Evolutionary conservation across 2,113 vertebrate species (phyloP).

Genomic region (Spheniscus mendiculus): DNA sequence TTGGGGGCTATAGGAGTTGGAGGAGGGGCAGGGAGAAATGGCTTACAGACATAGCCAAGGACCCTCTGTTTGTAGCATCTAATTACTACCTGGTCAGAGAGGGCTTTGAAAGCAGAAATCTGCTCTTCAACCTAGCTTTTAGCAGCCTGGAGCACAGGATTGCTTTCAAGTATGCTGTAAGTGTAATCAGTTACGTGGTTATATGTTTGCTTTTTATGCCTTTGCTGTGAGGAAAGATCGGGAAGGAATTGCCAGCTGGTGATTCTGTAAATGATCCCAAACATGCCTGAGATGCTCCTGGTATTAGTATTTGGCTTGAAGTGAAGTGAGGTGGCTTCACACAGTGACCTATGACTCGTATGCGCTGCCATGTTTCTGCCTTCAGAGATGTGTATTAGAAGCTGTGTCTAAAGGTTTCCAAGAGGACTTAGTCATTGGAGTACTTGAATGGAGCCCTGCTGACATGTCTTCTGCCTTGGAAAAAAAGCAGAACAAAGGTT

Average conservation of each 20-base stretch:
- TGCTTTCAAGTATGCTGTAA: neutral
- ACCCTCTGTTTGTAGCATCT: neutral
- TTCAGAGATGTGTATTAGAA: neutral
- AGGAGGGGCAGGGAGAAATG: neutral
- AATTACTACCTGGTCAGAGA: neutral
- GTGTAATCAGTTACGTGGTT: neutral
- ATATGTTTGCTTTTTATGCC: neutral
- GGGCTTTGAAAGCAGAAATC: neutral
- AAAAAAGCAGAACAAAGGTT: neutral
- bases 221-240: neutral
- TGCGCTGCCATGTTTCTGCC: neutral
- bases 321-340: neutral
- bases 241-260: neutral
- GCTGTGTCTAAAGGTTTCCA: neutral
- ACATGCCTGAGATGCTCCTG: neutral
- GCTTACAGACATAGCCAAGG: neutral
- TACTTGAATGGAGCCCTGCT: neutral
- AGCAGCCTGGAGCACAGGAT: neutral
- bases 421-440: neutral
- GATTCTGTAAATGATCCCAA: neutral
- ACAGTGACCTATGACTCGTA: neutral
- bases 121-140: neutral
- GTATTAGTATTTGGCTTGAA: neutral
- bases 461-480: neutral
- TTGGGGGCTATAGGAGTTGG: neutral